A percentile compares a stretch with the other conserved stretches of the same genome.
phyloP scores from a whole-genome alignment of 2,888 invertebrate genomes.

The Nipponacmea schrenckii region DNA sequence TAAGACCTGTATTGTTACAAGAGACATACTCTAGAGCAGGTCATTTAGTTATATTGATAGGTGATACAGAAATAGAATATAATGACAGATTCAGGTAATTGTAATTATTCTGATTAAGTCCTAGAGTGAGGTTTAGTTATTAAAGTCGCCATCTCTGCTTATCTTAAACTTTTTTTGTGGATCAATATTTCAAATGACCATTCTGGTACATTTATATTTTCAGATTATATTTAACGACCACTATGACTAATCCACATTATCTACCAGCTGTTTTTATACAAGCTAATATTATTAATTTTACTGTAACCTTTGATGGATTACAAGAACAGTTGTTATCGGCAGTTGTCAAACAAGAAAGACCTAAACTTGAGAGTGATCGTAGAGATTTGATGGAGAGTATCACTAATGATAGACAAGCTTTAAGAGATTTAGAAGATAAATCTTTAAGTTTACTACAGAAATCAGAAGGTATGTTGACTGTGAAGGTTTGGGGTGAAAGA shows the following conservation, averaged over 20 bases:
- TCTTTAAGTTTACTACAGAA: conserved; percentile 65
- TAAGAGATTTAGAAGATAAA: conserved; percentile 65
- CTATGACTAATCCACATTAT: conserved; percentile 66
- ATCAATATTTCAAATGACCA: too few species aligned
- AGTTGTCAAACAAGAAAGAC: conserved; percentile 66
- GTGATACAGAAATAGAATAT: conserved; percentile 68
- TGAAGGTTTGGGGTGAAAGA: neutral
- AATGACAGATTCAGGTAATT: conserved; percentile 66
- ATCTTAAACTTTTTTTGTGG: too few species aligned
- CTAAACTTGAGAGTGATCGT: conserved; percentile 61
- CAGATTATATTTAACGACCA: conserved; percentile 65
- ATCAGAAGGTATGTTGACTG: conserved; percentile 54
- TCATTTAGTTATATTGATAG: conserved; percentile 62
- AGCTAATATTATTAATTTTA: conserved; percentile 67
- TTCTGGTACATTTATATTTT: conserved; percentile 18
- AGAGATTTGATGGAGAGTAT: conserved; percentile 61
- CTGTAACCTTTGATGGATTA: conserved; percentile 66
- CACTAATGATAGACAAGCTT: conserved; percentile 58
- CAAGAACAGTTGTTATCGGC: conserved; percentile 67
- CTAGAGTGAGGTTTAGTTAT: too few species aligned
- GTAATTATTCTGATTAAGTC: neutral
- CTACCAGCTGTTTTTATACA: conserved; percentile 66
- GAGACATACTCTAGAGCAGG: conserved; percentile 63
- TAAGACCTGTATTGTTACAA: conserved; percentile 63
- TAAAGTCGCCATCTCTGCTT: too few species aligned